phyloP scores from a whole-genome alignment of 2,888 invertebrate species.

The Stenodema calcarata region DNA sequence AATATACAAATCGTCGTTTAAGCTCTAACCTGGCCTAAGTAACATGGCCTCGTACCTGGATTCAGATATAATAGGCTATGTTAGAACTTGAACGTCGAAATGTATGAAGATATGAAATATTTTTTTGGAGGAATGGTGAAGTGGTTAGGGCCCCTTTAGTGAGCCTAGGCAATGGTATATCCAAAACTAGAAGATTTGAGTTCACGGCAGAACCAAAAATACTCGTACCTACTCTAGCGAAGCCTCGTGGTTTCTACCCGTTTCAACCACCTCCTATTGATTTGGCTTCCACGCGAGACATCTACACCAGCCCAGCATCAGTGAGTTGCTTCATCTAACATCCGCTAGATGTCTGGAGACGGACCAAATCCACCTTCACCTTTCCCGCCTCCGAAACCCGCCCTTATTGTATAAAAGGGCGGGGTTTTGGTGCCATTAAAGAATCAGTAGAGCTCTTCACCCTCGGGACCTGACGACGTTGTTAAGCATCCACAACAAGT shows the following conservation, averaged over 20 bases:
- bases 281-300: neutral
- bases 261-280: neutral
- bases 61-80: no score
- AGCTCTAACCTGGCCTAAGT: no score
- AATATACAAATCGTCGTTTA: no score
- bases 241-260: neutral
- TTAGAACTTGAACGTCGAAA: no score
- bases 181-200: no score
- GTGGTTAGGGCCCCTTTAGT: no score
- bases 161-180: no score
- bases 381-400: neutral
- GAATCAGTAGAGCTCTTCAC: neutral
- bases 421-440: neutral
- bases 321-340: neutral
- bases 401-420: neutral
- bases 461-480: neutral
- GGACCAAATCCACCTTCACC: neutral
- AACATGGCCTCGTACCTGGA: no score
- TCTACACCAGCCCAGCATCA: neutral
- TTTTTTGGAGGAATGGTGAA: no score
- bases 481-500: neutral
- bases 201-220: no score
- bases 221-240: neutral
- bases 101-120: no score
- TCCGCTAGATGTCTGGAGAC: neutral